These are phyloP conservation scores for Zosterops pallidus DNA, from an alignment of 2,113 vertebrate genomes.

Conservation along the genomic window DNA sequence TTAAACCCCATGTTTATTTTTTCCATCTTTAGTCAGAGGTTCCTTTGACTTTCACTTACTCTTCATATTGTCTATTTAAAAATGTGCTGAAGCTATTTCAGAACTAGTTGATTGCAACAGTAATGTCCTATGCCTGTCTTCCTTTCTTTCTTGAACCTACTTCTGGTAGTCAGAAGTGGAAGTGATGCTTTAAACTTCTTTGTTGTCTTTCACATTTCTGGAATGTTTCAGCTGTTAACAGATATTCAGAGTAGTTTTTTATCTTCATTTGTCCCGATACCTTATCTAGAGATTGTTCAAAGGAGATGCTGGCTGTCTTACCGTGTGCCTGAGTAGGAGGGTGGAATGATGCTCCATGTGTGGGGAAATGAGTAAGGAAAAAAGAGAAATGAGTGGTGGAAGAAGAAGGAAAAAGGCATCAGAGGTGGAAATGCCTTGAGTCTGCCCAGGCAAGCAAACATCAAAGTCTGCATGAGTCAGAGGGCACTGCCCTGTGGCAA, in stretches of 20 bases:
- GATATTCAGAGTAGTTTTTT: not conserved
- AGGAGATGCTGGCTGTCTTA: not conserved
- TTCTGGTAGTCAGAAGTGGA: not conserved
- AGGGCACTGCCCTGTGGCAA: not conserved
- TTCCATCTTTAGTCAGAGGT: not conserved
- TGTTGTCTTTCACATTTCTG: not conserved
- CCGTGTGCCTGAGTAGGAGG: not conserved
- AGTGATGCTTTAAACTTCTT: not conserved
- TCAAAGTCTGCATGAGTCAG: not conserved
- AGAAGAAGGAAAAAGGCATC: not conserved
- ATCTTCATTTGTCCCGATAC: accelerated
- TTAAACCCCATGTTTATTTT: not conserved
- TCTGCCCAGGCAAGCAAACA: not conserved
- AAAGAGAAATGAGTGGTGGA: not conserved
- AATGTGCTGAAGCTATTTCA: not conserved
- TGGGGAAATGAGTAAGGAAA: not conserved
- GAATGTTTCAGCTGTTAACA: not conserved
- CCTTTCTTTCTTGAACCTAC: not conserved
- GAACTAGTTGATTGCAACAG: not conserved
- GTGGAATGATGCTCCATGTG: accelerated
- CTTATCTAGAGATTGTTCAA: not conserved
- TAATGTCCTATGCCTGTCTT: not conserved
- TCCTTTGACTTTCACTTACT: not conserved
- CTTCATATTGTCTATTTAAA: not conserved
- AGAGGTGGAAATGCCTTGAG: not conserved